Conservation (phyloP, 2,797 vertebrate genomes). For the Macrochelys suwanniensis region DNA sequence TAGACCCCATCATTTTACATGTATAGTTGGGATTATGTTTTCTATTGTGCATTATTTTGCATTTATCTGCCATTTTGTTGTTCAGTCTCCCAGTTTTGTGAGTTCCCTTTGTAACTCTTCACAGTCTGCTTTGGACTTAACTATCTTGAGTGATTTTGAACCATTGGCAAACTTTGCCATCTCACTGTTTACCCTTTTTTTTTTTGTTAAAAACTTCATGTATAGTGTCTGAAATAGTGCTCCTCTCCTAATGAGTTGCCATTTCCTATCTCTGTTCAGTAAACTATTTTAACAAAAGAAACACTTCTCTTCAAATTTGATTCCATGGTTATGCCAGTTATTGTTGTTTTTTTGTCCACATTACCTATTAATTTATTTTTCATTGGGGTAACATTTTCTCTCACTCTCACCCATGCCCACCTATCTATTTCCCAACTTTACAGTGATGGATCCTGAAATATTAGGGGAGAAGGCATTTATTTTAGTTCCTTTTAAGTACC, state of each 20-base stretch:
- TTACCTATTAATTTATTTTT: neutral
- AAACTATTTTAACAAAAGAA: neutral
- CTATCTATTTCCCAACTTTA: neutral
- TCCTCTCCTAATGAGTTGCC: neutral
- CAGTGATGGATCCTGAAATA: neutral
- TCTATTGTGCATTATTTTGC: no score
- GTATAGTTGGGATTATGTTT: no score
- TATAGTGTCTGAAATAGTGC: neutral
- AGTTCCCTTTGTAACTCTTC: no score
- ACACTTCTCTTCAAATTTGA: neutral
- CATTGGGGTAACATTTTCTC: neutral
- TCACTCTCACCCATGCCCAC: no score
- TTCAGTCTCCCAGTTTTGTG: no score
- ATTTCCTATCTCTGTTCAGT: neutral
- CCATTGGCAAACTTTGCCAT: no score
- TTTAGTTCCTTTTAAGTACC: neutral
- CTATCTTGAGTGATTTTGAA: no score
- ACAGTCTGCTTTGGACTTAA: no score
- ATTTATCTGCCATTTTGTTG: no score
- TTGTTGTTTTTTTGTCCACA: accelerated
- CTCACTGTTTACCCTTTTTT: no score
- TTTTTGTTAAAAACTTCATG: neutral
- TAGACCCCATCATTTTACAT: no score
- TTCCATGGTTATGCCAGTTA: neutral
- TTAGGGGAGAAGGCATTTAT: neutral